Percentiles rank a stretch among this genome's conserved stretches.
Conservation (phyloP, 2,113 vertebrate genomes). For the Pterocles gutturalis region DNA sequence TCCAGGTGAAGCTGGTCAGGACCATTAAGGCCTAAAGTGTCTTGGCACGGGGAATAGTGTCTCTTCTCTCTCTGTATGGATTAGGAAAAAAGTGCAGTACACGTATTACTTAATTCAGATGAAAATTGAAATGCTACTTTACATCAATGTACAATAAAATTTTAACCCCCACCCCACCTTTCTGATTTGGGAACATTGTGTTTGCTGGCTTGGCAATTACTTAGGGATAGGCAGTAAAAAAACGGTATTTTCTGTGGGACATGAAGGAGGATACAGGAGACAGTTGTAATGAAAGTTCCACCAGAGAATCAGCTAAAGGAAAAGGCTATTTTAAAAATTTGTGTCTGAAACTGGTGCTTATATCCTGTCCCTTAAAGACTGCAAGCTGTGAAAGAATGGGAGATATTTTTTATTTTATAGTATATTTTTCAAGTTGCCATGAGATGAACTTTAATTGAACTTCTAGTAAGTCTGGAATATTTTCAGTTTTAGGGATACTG, state of each 20-base stretch:
- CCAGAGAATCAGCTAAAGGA: neutral
- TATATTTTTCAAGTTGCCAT: neutral
- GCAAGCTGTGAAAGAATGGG: neutral
- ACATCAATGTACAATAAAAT: neutral
- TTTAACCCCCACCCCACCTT: rapidly evolving
- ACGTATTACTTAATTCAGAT: neutral
- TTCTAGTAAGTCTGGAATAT: neutral
- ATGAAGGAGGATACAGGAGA: neutral
- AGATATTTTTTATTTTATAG: neutral
- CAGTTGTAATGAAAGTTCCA: neutral
- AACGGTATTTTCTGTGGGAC: neutral
- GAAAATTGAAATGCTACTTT: neutral
- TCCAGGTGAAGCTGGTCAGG: neutral
- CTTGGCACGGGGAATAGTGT: neutral
- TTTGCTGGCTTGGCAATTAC: neutral
- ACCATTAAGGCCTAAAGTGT: neutral
- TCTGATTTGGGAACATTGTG: neutral
- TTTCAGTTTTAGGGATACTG: neutral
- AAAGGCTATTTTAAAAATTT: neutral
- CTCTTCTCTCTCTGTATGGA: neutral
- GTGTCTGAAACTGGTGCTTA: neutral
- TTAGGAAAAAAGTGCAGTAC: neutral
- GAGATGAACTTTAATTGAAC: neutral
- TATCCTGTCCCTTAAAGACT: neutral
- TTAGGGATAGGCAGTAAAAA: neutral